Percentiles rank a stretch among this genome's conserved stretches.
Conservation (phyloP, 2,888 invertebrate species). For the Anaspis maculata region DNA sequence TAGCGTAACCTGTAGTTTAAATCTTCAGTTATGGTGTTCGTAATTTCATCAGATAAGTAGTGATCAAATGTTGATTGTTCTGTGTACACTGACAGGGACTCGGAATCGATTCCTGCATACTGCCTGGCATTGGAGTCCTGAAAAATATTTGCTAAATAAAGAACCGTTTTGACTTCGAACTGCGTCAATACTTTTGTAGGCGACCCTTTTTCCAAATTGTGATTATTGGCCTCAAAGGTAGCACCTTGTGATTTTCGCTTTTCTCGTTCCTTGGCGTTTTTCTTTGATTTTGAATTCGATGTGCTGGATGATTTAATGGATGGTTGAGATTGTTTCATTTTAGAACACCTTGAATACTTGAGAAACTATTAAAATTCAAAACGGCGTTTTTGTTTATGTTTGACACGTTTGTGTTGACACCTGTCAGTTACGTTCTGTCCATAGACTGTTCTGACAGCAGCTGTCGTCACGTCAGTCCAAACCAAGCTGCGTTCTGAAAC, state of each 20-base stretch:
- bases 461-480: no score
- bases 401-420: neutral
- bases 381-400: slow-evolving; percentile 1
- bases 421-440: neutral
- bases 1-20: slow-evolving; percentile 38
- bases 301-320: slow-evolving; percentile 11
- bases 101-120: slow-evolving; percentile 35
- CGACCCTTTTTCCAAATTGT: slow-evolving; percentile 28
- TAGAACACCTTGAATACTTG: neutral
- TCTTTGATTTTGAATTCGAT: slow-evolving; percentile 28
- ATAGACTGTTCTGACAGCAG: no score
- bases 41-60: slow-evolving; percentile 33
- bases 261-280: slow-evolving; percentile 28
- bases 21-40: slow-evolving; percentile 34
- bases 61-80: slow-evolving; percentile 34
- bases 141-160: slow-evolving; percentile 15
- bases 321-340: slow-evolving; percentile 12
- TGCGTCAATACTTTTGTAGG: slow-evolving; percentile 26
- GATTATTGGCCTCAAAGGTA: slow-evolving; percentile 17
- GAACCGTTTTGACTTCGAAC: slow-evolving; percentile 1
- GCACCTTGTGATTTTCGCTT: slow-evolving; percentile 28
- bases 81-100: slow-evolving; percentile 31
- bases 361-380: neutral
- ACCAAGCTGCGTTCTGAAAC: no score
- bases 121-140: slow-evolving; percentile 28